Evolutionary conservation across 2,113 vertebrate genomes (phyloP), one percentile per base, ranked within the genome.

Genomic region (Grallaria varia): DNA sequence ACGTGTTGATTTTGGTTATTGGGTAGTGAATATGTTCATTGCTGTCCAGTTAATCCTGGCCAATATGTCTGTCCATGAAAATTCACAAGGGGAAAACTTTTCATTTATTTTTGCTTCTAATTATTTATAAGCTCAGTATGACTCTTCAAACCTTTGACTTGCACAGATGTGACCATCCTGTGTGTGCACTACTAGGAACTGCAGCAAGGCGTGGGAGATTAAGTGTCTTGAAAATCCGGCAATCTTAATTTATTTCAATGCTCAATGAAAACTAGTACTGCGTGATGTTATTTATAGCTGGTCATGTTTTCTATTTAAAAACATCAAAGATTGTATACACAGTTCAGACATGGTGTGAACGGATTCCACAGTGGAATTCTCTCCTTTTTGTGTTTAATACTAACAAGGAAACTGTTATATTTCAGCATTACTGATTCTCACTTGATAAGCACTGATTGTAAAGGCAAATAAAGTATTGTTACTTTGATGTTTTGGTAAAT

Each of bases 401-500:
- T 75, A 76, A 76, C 18, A 76, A 89, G 28, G 55, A 86, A 79
- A 35, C 56, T 67, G 47, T 67, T 71, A 1, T 13, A 8, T 64
- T 77, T 81, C 63, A 92, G 45, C 17, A 12, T 86, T 92, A 39
- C 8, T 77, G 37, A 17, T 72, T 94, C 52, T 94, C 10, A 6
- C 52, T 64, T 81, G 80, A 12, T 74, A 82, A 87, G 66, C 83
- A 79, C 84, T 94, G 86, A n/a, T 66, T 88, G 56, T 75, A 78
- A 86, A 73, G 66, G 62, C 89, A 81, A 91, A 69, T 30, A 67
- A 93, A 89, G 23, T 79, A 45, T 75, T 14, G 11, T 84, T 86
- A 68, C 45, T 90, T 75, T 75, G 73, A 55, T 86, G n/a, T 79
- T 95, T 84, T 87, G 84, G 74, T 94, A 84, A 81, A 53, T 27